Conservation (phyloP, 2,888 invertebrate species). For the Matsumyia berberina region DNA sequence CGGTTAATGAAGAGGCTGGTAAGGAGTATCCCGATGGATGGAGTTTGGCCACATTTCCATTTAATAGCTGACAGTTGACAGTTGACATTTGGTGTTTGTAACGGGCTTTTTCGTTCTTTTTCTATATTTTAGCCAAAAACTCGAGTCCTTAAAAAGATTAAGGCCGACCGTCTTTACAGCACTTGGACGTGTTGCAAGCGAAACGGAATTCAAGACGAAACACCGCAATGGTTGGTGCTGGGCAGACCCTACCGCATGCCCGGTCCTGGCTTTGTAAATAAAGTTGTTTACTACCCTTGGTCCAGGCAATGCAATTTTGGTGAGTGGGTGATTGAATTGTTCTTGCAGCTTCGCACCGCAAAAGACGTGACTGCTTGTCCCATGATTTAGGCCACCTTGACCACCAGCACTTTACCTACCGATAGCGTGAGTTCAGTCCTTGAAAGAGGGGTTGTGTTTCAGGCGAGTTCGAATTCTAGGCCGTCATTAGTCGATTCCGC, state of each 20-base stretch:
- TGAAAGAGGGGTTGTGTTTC: no score
- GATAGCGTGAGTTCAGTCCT: not conserved
- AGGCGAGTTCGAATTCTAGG: not conserved
- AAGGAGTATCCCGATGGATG: not conserved
- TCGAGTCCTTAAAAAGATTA: conserved; percentile 17
- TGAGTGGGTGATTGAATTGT: not conserved
- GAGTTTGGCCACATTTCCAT: not conserved
- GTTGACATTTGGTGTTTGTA: not conserved
- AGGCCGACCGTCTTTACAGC: conserved; percentile 33
- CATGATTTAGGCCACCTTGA: not conserved
- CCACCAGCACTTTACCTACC: not conserved
- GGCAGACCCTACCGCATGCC: conserved; percentile 20
- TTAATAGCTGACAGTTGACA: not conserved
- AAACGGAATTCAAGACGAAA: conserved; percentile 54
- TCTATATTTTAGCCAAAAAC: conserved; percentile 32
- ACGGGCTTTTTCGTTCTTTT: not conserved
- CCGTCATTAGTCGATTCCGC: not conserved
- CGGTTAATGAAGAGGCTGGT: conserved; percentile 4
- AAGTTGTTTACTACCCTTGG: conserved; percentile 16
- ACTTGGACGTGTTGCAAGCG: conserved; percentile 42
- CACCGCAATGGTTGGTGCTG: conserved; percentile 37
- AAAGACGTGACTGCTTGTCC: not conserved
- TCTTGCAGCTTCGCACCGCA: not conserved
- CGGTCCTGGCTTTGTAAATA: conserved; percentile 12
- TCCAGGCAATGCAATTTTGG: not conserved